Base-by-base conservation (phyloP, 2,113 vertebrate species). In the Pandion haliaetus region DNA sequence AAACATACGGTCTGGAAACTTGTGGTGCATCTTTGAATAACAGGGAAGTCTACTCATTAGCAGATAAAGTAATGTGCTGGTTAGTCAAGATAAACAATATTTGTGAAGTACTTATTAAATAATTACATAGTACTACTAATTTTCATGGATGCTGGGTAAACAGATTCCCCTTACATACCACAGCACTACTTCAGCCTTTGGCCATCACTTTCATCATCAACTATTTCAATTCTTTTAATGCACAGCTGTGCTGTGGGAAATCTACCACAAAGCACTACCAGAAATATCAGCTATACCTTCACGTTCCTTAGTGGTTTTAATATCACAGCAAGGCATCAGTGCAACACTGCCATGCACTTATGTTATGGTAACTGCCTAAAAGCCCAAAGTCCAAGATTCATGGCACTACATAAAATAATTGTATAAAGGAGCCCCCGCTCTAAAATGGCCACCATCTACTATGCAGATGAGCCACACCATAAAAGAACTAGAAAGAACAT, bases 391-490 rank as follows among this genome's bases (percentile, higher is more conserved):
- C 31, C 7, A 47, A 57, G 42, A 62, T 52, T 17, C 42, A 44
- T 52, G 8, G 9, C n/a, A 55, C 16, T 12, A 19, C 16, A 26
- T 34, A 5, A 86, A 89, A 32, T 21, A 42, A 36, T 10, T 36
- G 0, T 25, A 8, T 38, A 78, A 67, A 93, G 14, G 13, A 77
- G 2, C 5, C 4, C 3, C 14, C 34, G 14, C 29, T 62, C 8
- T 74, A 40, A 79, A 82, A 71, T 47, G 29, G 3, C 7, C 6
- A 17, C 49, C 1, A 32, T 23, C 70, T 90, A 29, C 25, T 23
- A 9, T 5, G 5, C 5, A 14, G 42, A 16, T 50, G 6, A 67
- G 16, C 5, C 16, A 36, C 5, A 28, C 0, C 2, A 11, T 15
- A 14, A 25, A 54, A 86, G 40, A 79, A 49, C 8, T 16, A 82